Percentiles rank a stretch among this genome's conserved stretches.
phyloP scores from a whole-genome alignment of 30 jellyfish, hydroid and myxozoan genomes.

The Phacellophora camtschatica region DNA sequence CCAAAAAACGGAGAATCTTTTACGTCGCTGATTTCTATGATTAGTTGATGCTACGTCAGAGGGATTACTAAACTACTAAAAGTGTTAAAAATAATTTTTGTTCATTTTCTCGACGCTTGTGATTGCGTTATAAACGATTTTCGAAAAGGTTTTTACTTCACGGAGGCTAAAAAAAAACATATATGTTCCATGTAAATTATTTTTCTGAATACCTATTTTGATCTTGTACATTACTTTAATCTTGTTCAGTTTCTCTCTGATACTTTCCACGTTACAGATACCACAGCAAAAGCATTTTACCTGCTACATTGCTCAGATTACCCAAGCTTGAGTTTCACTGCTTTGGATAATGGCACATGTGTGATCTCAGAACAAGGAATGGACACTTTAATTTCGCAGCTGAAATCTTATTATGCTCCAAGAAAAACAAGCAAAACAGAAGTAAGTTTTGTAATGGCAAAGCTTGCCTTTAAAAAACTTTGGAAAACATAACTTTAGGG shows the following conservation, averaged over 20 bases:
- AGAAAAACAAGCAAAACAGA: constrained; percentile 78
- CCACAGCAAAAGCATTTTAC: constrained; percentile 45
- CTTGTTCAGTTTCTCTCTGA: no score
- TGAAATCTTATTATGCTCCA: constrained; percentile 68
- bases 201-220: no score
- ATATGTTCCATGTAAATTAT: no score
- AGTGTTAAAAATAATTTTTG: not conserved
- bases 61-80: not conserved
- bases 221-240: no score
- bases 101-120: not conserved
- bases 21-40: no score
- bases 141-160: no score
- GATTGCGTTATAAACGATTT: no score
- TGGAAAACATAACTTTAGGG: no score
- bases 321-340: constrained; percentile 63
- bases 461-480: no score
- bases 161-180: no score
- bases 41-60: no score
- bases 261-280: constrained; percentile 38
- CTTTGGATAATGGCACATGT: constrained; percentile 77
- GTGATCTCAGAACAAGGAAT: constrained; percentile 84
- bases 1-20: no score
- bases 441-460: constrained; percentile 50
- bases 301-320: constrained; percentile 71
- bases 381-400: constrained; percentile 63